Evolutionary conservation across 2,888 invertebrate genomes (phyloP), one percentile per base, ranked within the genome.

Genomic region (Ormyrus pomaceus): DNA sequence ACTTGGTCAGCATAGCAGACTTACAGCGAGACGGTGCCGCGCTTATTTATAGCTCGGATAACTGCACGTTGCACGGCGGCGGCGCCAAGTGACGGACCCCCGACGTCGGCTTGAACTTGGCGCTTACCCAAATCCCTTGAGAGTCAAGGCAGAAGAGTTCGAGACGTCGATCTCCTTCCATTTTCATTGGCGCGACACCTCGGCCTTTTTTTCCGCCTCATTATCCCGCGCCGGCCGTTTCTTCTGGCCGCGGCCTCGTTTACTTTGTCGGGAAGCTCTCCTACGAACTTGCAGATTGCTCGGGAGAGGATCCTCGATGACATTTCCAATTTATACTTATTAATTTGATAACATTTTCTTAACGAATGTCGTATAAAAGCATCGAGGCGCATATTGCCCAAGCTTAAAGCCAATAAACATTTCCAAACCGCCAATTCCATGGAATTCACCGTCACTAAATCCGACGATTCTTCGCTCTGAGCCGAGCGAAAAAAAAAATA

Each of bases 101-200:
- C 83, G 81, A 79, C 80, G 82, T 19, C 19, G 19, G 19, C 19
- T 19, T 19, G 19, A 65, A 84, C 81, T 81, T 87, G 87, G 87
- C 87, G 86, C 86, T 86, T 85, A 86, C 85, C 86, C 87, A 87
- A 87, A 87, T 87, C 77, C 74, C 83, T 11, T 74, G 65, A 48
- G 65, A 13, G 48, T n/a, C 50, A 50, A 13, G 61, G 61, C 10
- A 8, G 62, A 9, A 19, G 7, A 8, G 53, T 50, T 9, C 11
- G 11, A 55, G 7, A 55, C 10, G 53, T 10, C 19, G 19, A 19
- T 34, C 5, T 51, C n/a, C 48, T 45, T 56, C 48, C 50, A 46
- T 56, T 59, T 62, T 61, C 58, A 55, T 69, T 45, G 58, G 48
- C 56, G 58, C 48, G 53, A 55, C 6, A 19, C 19, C 19, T 19